Evolutionary conservation across 2,888 invertebrate species (phyloP), one percentile per base, ranked within the genome.

Genomic region (Agrypnus murinus): DNA sequence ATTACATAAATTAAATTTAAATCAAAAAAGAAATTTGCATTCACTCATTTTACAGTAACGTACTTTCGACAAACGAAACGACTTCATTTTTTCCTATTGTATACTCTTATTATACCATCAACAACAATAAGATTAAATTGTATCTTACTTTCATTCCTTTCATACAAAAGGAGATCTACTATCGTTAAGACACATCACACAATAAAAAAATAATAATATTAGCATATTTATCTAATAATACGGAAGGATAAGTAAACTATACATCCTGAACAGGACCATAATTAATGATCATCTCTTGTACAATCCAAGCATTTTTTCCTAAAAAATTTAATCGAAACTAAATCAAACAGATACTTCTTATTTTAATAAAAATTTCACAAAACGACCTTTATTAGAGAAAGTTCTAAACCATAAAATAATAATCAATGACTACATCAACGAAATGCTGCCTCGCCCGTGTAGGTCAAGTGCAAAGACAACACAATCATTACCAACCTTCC

Each of bases 11-110:
- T 55, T 36, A 19, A 36, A 55, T 36, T 36, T 55, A 36, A 55
- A 55, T 55, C 31, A 36, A 36, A 50, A 34, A 55, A 55, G 55
- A 55, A 55, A 55, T 36, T 50, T 55, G 55, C 55, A 55, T 55
- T 19, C 55, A 53, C 36, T 55, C 55, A 36, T 55, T 25, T 55
- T 55, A 17, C 32, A 9, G 48, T 25, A 25, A 25, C 2, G 25
- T 17, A 55, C 55, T 55, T 55, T 55, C 55, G 55, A 55, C 55
- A 55, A 36, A 10, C 25, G 1, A n/a, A n/a, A 17, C 36, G 10
- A 17, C 53, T 53, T 17, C 53, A 46, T 46, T 19, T 36, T 19
- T 36, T 6, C 17, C 36, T 17, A 55, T 55, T 36, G 55, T 55
- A n/a, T n/a, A 15, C 36, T 55, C 15, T 15, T 36, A 55, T 55